A percentile compares a stretch with the other conserved stretches of the same genome.
These are phyloP conservation scores for Asbolus verrucosus DNA, from an alignment of 1,140 invertebrate species.

Conservation along the genomic window DNA sequence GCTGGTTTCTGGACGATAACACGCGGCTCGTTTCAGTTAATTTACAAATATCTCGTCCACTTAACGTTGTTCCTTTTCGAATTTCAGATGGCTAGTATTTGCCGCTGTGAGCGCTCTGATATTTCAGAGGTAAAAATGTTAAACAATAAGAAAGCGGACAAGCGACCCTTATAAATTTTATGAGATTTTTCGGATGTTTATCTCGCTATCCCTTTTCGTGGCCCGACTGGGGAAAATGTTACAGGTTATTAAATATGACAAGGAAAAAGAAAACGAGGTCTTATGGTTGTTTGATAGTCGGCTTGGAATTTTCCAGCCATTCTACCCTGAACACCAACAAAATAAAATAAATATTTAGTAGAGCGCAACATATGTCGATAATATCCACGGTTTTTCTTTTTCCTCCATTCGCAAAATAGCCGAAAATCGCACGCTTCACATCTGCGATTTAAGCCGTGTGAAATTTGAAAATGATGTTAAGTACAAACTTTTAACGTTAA, in stretches of 20 bases:
- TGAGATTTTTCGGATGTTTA: slow-evolving; percentile 38
- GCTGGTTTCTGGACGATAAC: slow-evolving; percentile 20
- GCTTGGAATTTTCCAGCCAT: too few species aligned
- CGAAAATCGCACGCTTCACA: too few species aligned
- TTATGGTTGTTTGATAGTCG: slow-evolving; percentile 1
- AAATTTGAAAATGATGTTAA: too few species aligned
- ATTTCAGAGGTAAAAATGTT: slow-evolving; percentile 37
- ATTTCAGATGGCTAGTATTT: neutral
- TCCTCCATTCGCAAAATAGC: too few species aligned
- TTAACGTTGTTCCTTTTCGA: too few species aligned
- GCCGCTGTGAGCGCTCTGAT: neutral
- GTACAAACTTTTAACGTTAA: too few species aligned
- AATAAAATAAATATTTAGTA: too few species aligned
- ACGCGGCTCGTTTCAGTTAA: neutral
- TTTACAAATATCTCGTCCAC: neutral
- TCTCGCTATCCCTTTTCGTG: slow-evolving; percentile 18
- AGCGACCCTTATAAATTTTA: slow-evolving; percentile 31
- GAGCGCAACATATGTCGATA: too few species aligned
- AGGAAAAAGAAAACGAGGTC: slow-evolving; percentile 14
- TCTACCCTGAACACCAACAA: too few species aligned
- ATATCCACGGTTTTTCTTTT: too few species aligned
- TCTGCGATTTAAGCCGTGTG: too few species aligned
- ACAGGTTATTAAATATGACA: slow-evolving; percentile 38
- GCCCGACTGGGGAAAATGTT: slow-evolving; percentile 16
- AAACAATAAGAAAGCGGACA: slow-evolving; percentile 29